A percentile compares a stretch with the other conserved stretches of the same genome.
phyloP scores from a whole-genome alignment of 1,140 invertebrate genomes.

The Colletes gigas region DNA sequence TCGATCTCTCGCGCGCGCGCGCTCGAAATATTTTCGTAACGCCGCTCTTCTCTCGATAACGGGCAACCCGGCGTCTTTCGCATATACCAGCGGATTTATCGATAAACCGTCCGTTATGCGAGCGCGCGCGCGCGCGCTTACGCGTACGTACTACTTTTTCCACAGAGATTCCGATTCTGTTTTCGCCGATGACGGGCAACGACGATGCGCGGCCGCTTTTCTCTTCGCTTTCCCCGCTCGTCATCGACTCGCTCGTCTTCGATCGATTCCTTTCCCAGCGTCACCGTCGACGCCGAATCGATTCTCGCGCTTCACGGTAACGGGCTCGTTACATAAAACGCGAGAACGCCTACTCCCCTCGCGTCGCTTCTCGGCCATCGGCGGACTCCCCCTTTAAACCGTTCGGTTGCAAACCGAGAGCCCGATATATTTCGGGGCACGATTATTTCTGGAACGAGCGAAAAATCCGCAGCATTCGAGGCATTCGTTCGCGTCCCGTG shows the following conservation, averaged over 20 bases:
- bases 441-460: conserved; percentile 39
- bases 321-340: conserved; percentile 26
- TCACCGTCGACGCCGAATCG: not conserved
- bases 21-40: conserved; percentile 58
- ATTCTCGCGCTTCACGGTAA: not conserved
- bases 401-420: conserved; percentile 10
- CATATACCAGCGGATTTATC: not conserved
- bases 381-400: conserved; percentile 21
- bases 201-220: not conserved
- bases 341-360: conserved; percentile 12
- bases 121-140: too few species aligned
- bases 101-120: not conserved
- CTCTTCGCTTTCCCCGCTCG: not conserved
- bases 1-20: conserved; percentile 33
- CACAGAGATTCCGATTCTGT: too few species aligned
- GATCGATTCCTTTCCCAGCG: conserved; percentile 13
- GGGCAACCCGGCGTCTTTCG: not conserved
- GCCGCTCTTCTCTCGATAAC: conserved; percentile 47
- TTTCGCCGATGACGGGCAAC: too few species aligned
- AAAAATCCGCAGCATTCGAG: conserved; percentile 31
- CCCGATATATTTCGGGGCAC: conserved; percentile 39
- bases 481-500: conserved; percentile 4
- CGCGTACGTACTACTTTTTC: too few species aligned
- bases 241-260: conserved; percentile 21
- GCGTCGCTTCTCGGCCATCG: not conserved